Evolutionary conservation across 2,888 invertebrate genomes (phyloP).

Genomic region (Apodemia mormo): DNA sequence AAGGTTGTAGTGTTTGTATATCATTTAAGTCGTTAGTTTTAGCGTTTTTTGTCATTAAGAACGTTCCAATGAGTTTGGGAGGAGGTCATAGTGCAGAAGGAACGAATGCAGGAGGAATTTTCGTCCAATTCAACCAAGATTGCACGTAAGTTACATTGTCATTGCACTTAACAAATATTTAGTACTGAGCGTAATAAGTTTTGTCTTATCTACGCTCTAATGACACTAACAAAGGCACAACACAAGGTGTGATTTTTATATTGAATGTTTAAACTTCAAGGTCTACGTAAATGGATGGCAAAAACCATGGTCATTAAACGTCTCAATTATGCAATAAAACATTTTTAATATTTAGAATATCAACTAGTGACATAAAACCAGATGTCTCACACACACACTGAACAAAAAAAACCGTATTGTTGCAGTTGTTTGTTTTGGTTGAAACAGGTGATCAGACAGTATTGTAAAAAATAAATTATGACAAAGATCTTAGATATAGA

Average conservation of each 20-base stretch:
- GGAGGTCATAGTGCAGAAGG: slow-evolving; percentile 86
- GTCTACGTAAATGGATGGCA: slow-evolving; percentile 35
- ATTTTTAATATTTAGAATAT: not conserved
- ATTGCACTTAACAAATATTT: not conserved
- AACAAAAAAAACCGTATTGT: not conserved
- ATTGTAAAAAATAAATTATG: not conserved
- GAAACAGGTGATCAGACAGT: not conserved
- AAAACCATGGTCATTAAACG: slow-evolving; percentile 44
- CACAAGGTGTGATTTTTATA: slow-evolving; percentile 23
- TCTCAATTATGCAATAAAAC: slow-evolving; percentile 72
- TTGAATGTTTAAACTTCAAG: slow-evolving; percentile 22
- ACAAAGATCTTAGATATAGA: not conserved
- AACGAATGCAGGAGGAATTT: slow-evolving; percentile 91
- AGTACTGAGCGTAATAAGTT: not conserved
- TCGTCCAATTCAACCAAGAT: slow-evolving; percentile 98
- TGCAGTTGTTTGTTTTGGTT: not conserved
- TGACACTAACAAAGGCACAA: not conserved
- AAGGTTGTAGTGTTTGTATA: slow-evolving; percentile 62
- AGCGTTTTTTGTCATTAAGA: slow-evolving; percentile 58
- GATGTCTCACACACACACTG: not conserved
- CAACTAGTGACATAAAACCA: not conserved
- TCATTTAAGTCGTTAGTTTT: slow-evolving; percentile 58
- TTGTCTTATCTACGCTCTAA: not conserved
- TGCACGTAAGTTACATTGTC: slow-evolving; percentile 90
- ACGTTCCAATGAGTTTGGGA: slow-evolving; percentile 93